Percentiles rank a stretch among this genome's conserved stretches.
phyloP scores from a whole-genome alignment of 1,140 invertebrate species.

The Saccostrea glomerata region DNA sequence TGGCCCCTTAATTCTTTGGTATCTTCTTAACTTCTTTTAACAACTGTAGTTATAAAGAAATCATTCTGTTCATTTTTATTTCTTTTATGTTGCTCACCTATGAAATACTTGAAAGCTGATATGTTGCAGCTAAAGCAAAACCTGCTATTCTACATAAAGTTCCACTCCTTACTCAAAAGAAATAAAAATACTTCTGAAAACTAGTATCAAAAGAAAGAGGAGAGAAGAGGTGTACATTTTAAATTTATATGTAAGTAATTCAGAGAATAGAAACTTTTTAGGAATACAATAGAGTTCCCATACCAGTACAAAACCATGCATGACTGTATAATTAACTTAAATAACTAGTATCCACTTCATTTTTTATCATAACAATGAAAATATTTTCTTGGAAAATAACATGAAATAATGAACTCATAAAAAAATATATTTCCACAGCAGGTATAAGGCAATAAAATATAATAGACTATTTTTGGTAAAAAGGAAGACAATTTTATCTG shows the following conservation, averaged over 20 bases:
- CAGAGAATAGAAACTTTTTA: neutral
- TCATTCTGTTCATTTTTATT: neutral
- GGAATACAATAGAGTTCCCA: neutral
- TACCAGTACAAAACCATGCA: neutral
- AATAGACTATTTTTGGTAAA: neutral
- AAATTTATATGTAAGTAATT: neutral
- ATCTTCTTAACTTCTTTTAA: neutral
- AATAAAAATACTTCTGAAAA: neutral
- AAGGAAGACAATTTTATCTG: neutral
- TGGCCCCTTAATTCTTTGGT: neutral
- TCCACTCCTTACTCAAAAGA: neutral
- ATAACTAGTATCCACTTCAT: too few relatives aligned
- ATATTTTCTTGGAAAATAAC: neutral
- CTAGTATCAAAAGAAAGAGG: neutral
- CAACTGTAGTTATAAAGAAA: neutral
- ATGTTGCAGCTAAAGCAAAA: neutral
- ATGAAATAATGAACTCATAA: neutral
- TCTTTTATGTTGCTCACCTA: neutral
- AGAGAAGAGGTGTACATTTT: neutral
- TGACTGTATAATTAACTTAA: neutral
- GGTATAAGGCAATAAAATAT: neutral
- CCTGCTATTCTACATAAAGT: neutral
- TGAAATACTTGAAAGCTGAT: neutral
- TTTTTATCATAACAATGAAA: neutral
- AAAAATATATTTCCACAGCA: neutral